These are phyloP conservation scores for Muntiacus reevesi DNA, from an alignment of 2,113 vertebrate species.

Conservation along the genomic window DNA sequence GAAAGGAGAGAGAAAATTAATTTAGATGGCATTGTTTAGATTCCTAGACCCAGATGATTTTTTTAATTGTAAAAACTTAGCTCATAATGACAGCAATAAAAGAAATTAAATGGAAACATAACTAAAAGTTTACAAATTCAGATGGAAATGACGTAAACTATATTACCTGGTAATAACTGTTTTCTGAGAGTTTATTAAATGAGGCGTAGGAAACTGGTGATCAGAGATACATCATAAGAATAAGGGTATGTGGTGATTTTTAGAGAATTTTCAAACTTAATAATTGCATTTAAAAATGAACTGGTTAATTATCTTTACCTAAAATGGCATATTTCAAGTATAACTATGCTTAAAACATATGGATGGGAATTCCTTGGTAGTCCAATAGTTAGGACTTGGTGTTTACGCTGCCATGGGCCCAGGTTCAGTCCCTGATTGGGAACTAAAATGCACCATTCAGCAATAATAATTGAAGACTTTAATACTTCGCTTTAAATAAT, in stretches of 20 bases:
- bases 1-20: not conserved
- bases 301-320: not conserved
- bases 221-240: not conserved
- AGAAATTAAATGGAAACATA: not conserved
- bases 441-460: not conserved
- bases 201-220: not conserved
- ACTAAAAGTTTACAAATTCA: not conserved
- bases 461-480: not conserved
- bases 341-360: not conserved
- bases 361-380: not conserved
- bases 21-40: not conserved
- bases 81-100: not conserved
- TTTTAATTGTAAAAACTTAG: not conserved
- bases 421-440: not conserved
- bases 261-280: not conserved
- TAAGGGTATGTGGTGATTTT: not conserved
- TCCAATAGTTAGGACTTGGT: not conserved
- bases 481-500: not conserved
- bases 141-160: not conserved
- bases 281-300: not conserved
- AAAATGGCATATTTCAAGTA: not conserved
- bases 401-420: not conserved
- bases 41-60: not conserved
- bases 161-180: not conserved
- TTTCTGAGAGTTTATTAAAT: not conserved